Conservation (phyloP, 2,797 vertebrate genomes). For the Graptemys geographica region DNA sequence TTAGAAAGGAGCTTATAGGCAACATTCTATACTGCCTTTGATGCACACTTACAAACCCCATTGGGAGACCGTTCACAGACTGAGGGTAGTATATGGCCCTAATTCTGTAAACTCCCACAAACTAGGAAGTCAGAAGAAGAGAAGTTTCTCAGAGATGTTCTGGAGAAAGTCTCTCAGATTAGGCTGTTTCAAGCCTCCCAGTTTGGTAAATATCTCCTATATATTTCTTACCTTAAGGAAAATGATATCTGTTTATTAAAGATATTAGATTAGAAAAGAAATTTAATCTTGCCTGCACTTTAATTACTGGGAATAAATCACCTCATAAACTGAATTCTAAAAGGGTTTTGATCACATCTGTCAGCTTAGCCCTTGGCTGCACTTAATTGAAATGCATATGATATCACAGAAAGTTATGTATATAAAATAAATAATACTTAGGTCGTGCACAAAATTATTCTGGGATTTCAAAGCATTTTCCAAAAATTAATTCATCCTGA, state of each 20-base stretch:
- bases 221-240: not conserved
- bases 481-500: not conserved
- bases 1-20: not conserved
- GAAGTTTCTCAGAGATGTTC: not conserved
- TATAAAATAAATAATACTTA: not conserved
- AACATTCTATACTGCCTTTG: not conserved
- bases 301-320: not conserved
- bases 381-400: conserved; percentile 8
- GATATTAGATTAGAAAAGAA: not conserved
- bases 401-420: not conserved
- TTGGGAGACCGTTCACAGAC: not conserved
- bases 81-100: not conserved
- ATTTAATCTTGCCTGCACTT: not conserved
- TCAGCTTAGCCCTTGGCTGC: not conserved
- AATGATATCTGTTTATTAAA: conserved; percentile 1
- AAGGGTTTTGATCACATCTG: not conserved
- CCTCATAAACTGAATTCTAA: not conserved
- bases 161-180: not conserved
- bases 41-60: not conserved
- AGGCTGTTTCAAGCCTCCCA: not conserved
- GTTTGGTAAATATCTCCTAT: not conserved
- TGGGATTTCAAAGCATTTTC: not conserved
- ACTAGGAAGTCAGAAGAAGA: not conserved
- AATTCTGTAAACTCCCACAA: not conserved
- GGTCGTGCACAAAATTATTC: not conserved